Percentiles rank a stretch among this genome's conserved stretches.
phyloP scores from a whole-genome alignment of 2,113 vertebrate genomes.

The Centropus bengalensis region DNA sequence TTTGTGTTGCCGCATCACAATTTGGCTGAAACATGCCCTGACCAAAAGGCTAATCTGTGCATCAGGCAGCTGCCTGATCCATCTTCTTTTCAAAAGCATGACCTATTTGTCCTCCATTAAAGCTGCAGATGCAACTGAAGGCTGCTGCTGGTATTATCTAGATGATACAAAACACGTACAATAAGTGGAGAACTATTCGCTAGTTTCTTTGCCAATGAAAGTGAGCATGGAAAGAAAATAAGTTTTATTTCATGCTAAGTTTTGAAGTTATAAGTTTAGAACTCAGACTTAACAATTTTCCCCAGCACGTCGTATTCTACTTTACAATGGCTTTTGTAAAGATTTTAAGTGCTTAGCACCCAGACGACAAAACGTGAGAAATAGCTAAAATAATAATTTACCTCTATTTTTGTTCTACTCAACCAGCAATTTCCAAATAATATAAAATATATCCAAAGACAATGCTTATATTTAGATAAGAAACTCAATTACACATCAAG shows the following conservation, averaged over 20 bases:
- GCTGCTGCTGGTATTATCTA: neutral
- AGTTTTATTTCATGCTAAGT: accelerated
- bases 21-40: neutral
- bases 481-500: neutral
- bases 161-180: neutral
- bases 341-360: neutral
- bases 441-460: too few species aligned
- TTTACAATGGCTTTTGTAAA: neutral
- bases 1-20: neutral
- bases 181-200: neutral
- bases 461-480: accelerated
- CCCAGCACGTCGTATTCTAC: neutral
- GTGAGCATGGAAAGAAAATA: neutral
- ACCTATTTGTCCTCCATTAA: neutral
- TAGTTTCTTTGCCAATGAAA: neutral
- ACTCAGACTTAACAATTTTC: neutral
- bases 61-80: neutral
- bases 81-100: neutral
- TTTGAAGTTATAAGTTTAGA: neutral
- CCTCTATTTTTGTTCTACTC: neutral
- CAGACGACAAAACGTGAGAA: neutral
- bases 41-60: neutral
- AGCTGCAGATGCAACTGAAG: neutral
- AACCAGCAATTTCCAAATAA: neutral
- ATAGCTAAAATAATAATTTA: neutral